A percentile compares a stretch with the other conserved stretches of the same genome.
Evolutionary conservation across 2,888 invertebrate species (phyloP).

Genomic region (Idaea aversata): DNA sequence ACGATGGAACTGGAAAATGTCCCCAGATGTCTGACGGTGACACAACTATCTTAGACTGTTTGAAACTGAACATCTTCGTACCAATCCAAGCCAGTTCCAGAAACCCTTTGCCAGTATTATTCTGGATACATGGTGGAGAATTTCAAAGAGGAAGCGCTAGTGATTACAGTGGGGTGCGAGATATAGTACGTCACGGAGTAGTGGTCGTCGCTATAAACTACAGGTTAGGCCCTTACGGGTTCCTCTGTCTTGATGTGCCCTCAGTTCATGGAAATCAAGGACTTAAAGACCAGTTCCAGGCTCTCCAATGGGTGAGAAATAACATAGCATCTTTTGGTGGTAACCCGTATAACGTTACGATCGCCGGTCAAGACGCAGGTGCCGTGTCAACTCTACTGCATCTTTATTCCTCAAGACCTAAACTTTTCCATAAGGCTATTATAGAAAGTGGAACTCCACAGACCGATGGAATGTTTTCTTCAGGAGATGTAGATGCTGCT

Average conservation of each 20-base stretch:
- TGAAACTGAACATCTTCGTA: constrained; percentile 82
- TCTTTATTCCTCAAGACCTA: constrained; percentile 60
- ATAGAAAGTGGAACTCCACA: constrained; percentile 67
- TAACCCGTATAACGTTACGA: constrained; percentile 66
- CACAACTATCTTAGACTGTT: constrained; percentile 75
- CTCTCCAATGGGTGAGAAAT: constrained; percentile 61
- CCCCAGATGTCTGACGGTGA: constrained; percentile 48
- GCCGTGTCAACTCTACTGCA: constrained; percentile 62
- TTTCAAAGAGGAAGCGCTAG: constrained; percentile 54
- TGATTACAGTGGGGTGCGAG: constrained; percentile 45
- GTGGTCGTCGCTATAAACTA: constrained; percentile 69
- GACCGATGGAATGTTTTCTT: constrained; percentile 57
- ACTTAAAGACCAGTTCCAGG: constrained; percentile 64
- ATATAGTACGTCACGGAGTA: constrained; percentile 59
- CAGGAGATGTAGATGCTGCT: constrained; percentile 54
- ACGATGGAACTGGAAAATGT: constrained; percentile 55
- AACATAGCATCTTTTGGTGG: constrained; percentile 70
- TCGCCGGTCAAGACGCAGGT: constrained; percentile 67
- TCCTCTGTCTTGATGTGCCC: constrained; percentile 65
- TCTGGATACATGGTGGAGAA: constrained; percentile 69
- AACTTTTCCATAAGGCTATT: constrained; percentile 64
- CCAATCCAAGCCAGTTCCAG: constrained; percentile 55
- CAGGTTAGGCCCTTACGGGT: constrained; percentile 69
- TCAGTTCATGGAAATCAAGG: constrained; percentile 68
- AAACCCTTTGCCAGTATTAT: constrained; percentile 64